phyloP scores from a whole-genome alignment of 2,888 invertebrate species.

The Spodoptera picta region DNA sequence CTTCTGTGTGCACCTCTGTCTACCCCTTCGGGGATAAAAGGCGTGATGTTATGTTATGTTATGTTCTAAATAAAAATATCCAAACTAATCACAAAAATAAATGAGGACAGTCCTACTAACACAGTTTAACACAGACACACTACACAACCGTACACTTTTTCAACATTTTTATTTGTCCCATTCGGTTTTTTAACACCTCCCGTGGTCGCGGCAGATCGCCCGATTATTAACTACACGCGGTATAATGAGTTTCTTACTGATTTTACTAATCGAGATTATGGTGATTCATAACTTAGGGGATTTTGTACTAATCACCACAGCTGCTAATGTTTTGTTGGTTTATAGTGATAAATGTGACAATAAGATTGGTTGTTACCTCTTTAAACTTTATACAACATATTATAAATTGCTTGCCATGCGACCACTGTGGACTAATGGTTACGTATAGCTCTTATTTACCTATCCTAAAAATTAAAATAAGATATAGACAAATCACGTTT shows the following conservation, averaged over 20 bases:
- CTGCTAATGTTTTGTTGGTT: not conserved
- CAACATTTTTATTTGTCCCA: constrained; percentile 61
- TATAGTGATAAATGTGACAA: no score
- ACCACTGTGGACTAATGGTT: no score
- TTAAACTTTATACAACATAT: no score
- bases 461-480: no score
- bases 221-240: constrained; percentile 59
- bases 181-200: constrained; percentile 75
- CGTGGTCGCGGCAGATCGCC: constrained; percentile 43
- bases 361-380: no score
- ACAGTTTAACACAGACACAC: constrained; percentile 26
- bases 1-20: no score
- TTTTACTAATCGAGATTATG: constrained; percentile 53
- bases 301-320: constrained; percentile 41
- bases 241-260: constrained; percentile 65
- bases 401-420: no score
- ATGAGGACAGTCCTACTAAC: not conserved
- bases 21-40: no score
- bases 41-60: no score
- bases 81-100: not conserved
- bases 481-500: no score
- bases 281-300: constrained; percentile 51
- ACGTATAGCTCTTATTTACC: no score
- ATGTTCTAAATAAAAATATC: no score
- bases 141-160: constrained; percentile 56